Evolutionary conservation across 2,888 invertebrate genomes (phyloP).

Genomic region (Trissoscelio sp.): DNA sequence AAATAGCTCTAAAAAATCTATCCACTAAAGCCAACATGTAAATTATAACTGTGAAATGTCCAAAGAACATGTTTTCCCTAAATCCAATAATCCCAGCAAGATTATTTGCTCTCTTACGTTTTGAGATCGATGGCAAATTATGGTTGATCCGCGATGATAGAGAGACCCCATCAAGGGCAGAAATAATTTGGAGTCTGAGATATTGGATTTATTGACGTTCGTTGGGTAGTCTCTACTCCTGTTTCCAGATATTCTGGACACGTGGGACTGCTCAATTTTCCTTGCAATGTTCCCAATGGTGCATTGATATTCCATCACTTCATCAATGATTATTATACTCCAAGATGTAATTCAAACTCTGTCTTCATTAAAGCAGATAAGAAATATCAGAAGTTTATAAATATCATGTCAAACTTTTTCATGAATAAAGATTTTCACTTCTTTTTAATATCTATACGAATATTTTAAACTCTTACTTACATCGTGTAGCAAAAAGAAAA

Average conservation of each 20-base stretch:
- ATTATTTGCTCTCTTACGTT: conserved; percentile 15
- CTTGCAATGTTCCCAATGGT: conserved; percentile 20
- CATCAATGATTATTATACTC: conserved; percentile 40
- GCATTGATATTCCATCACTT: conserved; percentile 39
- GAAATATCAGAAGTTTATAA: background rate
- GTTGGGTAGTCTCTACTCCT: conserved; percentile 12
- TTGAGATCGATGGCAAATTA: conserved; percentile 38
- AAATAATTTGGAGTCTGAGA: conserved; percentile 40
- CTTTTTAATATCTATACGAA: no score
- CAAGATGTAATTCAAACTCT: conserved; percentile 9
- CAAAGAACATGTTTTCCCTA: background rate
- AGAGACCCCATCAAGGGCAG: conserved; percentile 21
- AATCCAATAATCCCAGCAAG: conserved; percentile 1
- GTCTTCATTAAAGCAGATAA: conserved; percentile 8
- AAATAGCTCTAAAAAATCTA: no score
- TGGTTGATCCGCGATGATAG: conserved; percentile 28
- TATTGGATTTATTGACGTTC: conserved; percentile 49
- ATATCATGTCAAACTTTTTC: background rate
- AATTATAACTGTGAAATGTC: background rate
- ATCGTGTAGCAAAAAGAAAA: no score
- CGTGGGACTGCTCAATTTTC: conserved; percentile 38
- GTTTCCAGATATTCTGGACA: conserved; percentile 45
- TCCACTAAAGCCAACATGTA: no score
- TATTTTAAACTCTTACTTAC: no score
- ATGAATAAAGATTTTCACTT: background rate